A percentile compares a stretch with the other conserved stretches of the same genome.
phyloP scores from a whole-genome alignment of 2,797 vertebrate genomes.

The Pseudomugil tenellus region DNA sequence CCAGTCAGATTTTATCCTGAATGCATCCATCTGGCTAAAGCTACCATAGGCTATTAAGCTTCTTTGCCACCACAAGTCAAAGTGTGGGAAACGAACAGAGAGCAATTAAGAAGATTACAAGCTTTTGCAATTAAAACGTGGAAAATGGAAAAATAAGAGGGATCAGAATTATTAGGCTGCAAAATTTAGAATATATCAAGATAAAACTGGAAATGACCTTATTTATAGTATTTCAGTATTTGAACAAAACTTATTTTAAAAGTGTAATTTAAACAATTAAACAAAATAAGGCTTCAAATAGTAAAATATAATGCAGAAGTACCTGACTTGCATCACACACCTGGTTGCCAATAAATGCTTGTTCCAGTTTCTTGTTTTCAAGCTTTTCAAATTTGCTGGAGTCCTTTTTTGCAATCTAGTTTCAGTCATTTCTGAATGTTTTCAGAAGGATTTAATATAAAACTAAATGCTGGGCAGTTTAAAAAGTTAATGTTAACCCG shows the following conservation, averaged over 20 bases:
- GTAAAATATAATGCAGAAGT: neutral
- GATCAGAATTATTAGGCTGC: neutral
- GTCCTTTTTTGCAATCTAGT: neutral
- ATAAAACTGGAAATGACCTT: neutral
- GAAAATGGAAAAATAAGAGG: neutral
- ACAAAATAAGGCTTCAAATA: neutral
- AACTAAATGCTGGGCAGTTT: neutral
- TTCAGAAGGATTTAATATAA: neutral
- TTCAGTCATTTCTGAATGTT: neutral
- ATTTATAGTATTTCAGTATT: neutral
- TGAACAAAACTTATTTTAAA: neutral
- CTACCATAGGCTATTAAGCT: constrained; percentile 70
- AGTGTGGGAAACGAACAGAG: constrained; percentile 69
- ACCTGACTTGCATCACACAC: neutral
- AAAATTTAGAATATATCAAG: neutral
- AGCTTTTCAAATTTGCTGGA: neutral
- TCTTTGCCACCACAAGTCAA: constrained; percentile 55
- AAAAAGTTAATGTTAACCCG: neutral
- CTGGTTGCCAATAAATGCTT: neutral
- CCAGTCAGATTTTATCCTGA: constrained; percentile 33
- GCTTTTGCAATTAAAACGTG: constrained; percentile 46
- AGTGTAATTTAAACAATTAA: neutral
- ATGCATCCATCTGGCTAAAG: constrained; percentile 63
- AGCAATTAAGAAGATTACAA: constrained; percentile 59
- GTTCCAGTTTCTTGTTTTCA: neutral